Evolutionary conservation across 2,113 vertebrate species (phyloP).

Genomic region (Pholis gunnellus): DNA sequence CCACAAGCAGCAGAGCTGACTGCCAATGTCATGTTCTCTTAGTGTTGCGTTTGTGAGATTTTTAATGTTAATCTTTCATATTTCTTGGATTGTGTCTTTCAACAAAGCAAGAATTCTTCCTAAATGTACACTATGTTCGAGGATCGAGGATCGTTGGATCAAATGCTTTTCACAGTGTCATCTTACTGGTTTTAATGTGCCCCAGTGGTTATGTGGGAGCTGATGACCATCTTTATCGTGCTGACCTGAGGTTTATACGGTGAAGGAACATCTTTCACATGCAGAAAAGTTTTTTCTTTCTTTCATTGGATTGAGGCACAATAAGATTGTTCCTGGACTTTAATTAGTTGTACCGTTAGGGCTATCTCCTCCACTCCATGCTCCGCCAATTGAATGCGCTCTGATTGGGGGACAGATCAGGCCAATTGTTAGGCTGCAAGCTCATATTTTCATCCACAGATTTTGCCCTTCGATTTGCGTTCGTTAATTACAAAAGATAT

Average conservation of each 20-base stretch:
- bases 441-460: not conserved
- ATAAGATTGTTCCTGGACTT: not conserved
- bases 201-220: not conserved
- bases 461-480: not conserved
- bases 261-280: slow-evolving; percentile 29
- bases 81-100: not conserved
- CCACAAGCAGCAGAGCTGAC: not conserved
- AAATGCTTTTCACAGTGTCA: not conserved
- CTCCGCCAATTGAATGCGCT: not conserved
- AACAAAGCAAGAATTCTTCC: not conserved
- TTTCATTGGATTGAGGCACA: not conserved
- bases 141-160: not conserved
- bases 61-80: not conserved
- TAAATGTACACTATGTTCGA: not conserved
- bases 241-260: slow-evolving; percentile 13
- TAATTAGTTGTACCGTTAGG: not conserved
- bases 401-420: not conserved
- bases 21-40: not conserved
- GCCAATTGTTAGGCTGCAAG: not conserved
- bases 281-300: not conserved
- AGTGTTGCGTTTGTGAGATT: not conserved
- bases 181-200: not conserved
- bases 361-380: not conserved
- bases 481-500: not conserved
- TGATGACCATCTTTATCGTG: slow-evolving; percentile 27